Evolutionary conservation across 2,113 vertebrate species (phyloP), one percentile per base, ranked within the genome.

Genomic region (Macrotis lagotis): DNA sequence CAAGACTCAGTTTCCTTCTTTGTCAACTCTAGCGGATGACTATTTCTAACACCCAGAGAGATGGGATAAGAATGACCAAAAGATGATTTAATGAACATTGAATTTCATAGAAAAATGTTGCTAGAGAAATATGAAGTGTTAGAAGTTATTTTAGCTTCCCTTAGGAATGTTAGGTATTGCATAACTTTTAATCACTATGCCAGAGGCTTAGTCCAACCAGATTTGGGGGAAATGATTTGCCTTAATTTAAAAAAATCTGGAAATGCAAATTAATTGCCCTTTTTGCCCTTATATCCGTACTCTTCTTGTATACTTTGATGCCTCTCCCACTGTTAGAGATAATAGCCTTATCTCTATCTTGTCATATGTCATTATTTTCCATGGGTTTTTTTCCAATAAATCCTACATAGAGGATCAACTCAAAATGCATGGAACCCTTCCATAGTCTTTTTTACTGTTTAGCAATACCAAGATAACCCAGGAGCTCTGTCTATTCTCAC

Each of bases 31-130:
- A 95, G 7, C 44, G 19, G 53, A 8, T 24, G 51, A 90, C 92
- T 91, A 88, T 59, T 48, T 25, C 16, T 10, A 51, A 25, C 6
- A 9, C n/a, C 95, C 10, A 51, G 28, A 51, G 28, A 48, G 48
- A 59, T 49, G 8, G 44, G 10, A 50, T 91, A 8, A 92, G 22
- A 91, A 97, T 93, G 94, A 94, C 48, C 83, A 26, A 51, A 95
- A 95, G 94, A 90, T 59, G 7, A 50, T 37, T 91, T 92, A 91
- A 1, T 28, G 53, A 94, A 50, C 48, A 66, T 1, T 55, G 24
- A 94, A 26, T 91, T 28, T 83, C 51, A 88, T 0, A 90, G 25
- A 90, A 94, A 24, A 51, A 94, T 53, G 95, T 14, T 48, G 44
- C 19, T 88, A 90, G 37, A 51, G 5, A 89, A 28, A 26, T n/a